Evolutionary conservation across 2,888 invertebrate genomes (phyloP).

Genomic region (Cerastis rubricosa): DNA sequence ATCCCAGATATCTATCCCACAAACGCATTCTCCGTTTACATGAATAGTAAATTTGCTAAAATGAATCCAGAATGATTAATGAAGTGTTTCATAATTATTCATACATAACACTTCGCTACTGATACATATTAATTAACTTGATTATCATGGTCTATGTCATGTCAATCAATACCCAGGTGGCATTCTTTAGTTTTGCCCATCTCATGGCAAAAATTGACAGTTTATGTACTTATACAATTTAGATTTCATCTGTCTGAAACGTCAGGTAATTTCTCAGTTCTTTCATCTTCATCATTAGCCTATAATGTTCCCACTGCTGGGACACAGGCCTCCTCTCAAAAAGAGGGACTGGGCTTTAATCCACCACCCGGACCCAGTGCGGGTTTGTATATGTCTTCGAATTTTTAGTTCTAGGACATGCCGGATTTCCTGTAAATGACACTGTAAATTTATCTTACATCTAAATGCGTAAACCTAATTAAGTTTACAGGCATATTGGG

Average conservation of each 20-base stretch:
- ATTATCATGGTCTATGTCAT: slow-evolving; percentile 19
- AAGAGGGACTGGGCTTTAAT: too few species aligned
- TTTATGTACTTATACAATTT: not conserved
- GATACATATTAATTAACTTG: slow-evolving; percentile 41
- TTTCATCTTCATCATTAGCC: too few species aligned
- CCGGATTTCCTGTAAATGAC: too few species aligned
- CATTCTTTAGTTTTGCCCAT: not conserved
- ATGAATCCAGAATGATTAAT: slow-evolving; percentile 39
- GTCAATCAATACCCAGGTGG: slow-evolving; percentile 19
- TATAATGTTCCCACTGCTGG: too few species aligned
- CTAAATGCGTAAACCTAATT: not conserved
- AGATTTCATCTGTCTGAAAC: not conserved
- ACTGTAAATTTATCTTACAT: too few species aligned
- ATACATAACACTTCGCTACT: slow-evolving; percentile 17
- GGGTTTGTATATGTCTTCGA: too few species aligned
- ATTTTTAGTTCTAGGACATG: too few species aligned
- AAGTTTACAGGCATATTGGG: not conserved
- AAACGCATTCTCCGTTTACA: slow-evolving; percentile 31
- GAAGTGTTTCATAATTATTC: slow-evolving; percentile 38
- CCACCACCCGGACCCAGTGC: too few species aligned
- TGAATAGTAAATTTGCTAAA: slow-evolving; percentile 37
- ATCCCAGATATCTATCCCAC: not conserved
- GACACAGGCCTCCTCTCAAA: too few species aligned
- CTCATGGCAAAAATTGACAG: not conserved
- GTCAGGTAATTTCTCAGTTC: too few species aligned